phyloP scores from a whole-genome alignment of 2,797 vertebrate genomes.

The Taeniopygia guttata region DNA sequence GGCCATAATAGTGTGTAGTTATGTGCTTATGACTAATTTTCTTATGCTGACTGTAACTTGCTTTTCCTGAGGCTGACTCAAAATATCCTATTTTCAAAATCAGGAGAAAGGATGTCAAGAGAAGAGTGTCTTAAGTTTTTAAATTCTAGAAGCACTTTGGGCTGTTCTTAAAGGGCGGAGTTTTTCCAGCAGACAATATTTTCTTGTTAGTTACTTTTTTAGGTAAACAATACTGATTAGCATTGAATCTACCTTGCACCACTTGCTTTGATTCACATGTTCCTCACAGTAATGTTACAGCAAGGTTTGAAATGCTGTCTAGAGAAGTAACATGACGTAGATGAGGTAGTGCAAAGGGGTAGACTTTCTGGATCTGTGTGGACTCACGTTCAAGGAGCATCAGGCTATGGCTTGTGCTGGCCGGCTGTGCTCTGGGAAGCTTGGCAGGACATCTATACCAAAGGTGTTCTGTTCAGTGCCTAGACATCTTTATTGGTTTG shows the following conservation, averaged over 20 bases:
- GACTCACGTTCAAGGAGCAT: neutral
- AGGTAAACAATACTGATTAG: neutral
- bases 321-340: neutral
- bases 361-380: neutral
- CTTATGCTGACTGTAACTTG: neutral
- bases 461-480: neutral
- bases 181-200: neutral
- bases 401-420: neutral
- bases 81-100: neutral
- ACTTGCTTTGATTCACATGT: accelerated
- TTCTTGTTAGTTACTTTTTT: neutral
- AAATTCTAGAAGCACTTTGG: neutral
- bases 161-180: neutral
- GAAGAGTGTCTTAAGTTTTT: neutral
- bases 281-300: neutral
- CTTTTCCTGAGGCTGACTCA: neutral
- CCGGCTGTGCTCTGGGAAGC: neutral
- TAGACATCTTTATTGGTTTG: neutral
- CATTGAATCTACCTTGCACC: accelerated
- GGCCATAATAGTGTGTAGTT: neutral
- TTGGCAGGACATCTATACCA: neutral
- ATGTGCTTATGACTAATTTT: neutral
- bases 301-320: neutral
- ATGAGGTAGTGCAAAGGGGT: neutral
- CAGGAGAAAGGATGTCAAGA: neutral